Evolutionary conservation across 2,888 invertebrate genomes (phyloP), one percentile per base, ranked within the genome.

Genomic region (Epirrhoe tristata): DNA sequence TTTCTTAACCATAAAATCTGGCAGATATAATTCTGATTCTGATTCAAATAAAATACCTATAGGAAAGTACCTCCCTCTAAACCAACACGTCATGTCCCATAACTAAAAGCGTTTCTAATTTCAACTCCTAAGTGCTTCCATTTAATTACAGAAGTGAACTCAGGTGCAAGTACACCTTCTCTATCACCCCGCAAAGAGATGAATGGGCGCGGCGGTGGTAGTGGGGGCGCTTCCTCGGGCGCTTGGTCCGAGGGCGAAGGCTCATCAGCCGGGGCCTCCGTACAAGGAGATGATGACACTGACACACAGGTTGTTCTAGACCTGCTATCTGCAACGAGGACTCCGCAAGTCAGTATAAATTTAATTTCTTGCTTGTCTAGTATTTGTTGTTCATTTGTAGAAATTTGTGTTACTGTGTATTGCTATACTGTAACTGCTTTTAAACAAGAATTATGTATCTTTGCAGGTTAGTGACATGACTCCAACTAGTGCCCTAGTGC

Each of bases 401-500:
- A 36, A 36, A 36, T 36, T 3, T 7, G 36, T n/a, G n/a, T n/a
- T n/a, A n/a, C n/a, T n/a, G n/a, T n/a, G n/a, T n/a, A n/a, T n/a
- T n/a, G n/a, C n/a, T n/a, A n/a, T n/a, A n/a, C n/a, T n/a, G 24
- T 24, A 24, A 24, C 24, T 24, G 24, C 3, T 24, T 24, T 2
- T 36, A 36, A 36, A 36, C 10, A 36, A 36, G 0, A 6, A 32
- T 53, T 32, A 5, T 58, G 12, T 34, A 3, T 58, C 2, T 46
- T 51, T 62, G 3, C 84, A 97, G 97, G 96, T 97, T 74, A 96
- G 96, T 80, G 97, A 98, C 82, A 95, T 98, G 80, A 97, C 96
- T 79, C 95, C 97, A 68, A 95, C 97, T 75, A 97, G 97, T 91
- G 98, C 98, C 82, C 95, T 97, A 86, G 95, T 98, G 77, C 96